These are phyloP conservation scores for Mormyrus lacerda DNA, from an alignment of 2,113 vertebrate genomes.

Conservation along the genomic window DNA sequence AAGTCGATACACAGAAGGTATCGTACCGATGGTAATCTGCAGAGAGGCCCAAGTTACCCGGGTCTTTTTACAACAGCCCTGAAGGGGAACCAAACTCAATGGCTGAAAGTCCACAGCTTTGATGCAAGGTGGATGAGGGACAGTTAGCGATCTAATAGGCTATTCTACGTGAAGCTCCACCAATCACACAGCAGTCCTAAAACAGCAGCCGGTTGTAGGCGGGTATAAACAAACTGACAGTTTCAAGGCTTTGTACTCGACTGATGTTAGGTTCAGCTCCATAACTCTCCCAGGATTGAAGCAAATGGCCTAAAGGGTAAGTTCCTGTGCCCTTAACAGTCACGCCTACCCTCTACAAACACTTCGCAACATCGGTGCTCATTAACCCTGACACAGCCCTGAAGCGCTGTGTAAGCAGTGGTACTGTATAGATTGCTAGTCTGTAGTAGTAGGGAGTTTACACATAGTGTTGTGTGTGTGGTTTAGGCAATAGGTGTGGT, in stretches of 20 bases:
- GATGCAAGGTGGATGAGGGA: background rate
- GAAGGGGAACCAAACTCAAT: background rate
- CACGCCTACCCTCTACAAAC: background rate
- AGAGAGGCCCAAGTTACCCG: background rate
- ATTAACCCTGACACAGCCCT: background rate
- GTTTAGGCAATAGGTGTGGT: background rate
- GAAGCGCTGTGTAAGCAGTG: background rate
- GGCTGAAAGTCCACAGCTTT: background rate
- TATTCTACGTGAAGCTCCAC: background rate
- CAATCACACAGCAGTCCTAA: background rate
- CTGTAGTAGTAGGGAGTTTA: background rate
- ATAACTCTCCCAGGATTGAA: background rate
- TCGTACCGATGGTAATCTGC: background rate
- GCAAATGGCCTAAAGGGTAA: background rate
- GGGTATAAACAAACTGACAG: background rate
- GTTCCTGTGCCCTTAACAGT: background rate
- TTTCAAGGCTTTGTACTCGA: background rate
- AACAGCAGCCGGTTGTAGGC: background rate
- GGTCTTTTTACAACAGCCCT: background rate
- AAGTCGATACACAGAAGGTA: background rate
- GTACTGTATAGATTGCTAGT: background rate
- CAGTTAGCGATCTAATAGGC: background rate
- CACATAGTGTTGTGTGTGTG: background rate
- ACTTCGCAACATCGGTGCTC: background rate
- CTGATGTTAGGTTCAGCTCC: background rate